These are phyloP conservation scores for Merops nubicus DNA, from an alignment of 2,113 vertebrate species.

Conservation along the genomic window DNA sequence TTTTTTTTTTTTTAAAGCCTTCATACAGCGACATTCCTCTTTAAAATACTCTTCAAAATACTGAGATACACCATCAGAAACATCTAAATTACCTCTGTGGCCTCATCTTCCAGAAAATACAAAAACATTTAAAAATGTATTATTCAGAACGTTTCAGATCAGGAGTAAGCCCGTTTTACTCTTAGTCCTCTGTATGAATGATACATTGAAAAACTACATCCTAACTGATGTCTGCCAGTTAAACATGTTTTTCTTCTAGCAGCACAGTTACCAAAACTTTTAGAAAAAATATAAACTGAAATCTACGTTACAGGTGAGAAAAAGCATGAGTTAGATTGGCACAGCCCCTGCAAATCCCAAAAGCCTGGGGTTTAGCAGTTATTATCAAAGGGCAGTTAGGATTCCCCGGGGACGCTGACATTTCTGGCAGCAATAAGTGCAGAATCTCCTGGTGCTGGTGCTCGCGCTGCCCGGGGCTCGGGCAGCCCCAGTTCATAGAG, in stretches of 20 bases:
- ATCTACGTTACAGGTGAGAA: neutral
- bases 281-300: neutral
- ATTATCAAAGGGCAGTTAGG: conserved; percentile 2
- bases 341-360: neutral
- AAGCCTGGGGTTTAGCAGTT: conserved; percentile 10
- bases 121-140: neutral
- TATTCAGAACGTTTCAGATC: neutral
- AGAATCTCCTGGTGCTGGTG: conserved; percentile 29
- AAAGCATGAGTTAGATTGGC: neutral
- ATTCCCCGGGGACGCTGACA: neutral
- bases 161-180: neutral
- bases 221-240: neutral
- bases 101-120: neutral
- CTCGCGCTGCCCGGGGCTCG: no score
- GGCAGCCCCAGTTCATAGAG: conserved; percentile 17
- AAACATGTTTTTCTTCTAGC: neutral
- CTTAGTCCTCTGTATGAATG: neutral
- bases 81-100: neutral
- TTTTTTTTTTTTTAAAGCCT: neutral
- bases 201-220: neutral
- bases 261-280: neutral
- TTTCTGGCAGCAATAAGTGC: conserved; percentile 43
- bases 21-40: neutral
- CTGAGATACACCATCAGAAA: conserved; percentile 21
- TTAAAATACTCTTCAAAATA: conserved; percentile 43